A percentile compares a stretch with the other conserved stretches of the same genome.
phyloP scores from a whole-genome alignment of 2,797 vertebrate genomes.

The Avahi laniger region DNA sequence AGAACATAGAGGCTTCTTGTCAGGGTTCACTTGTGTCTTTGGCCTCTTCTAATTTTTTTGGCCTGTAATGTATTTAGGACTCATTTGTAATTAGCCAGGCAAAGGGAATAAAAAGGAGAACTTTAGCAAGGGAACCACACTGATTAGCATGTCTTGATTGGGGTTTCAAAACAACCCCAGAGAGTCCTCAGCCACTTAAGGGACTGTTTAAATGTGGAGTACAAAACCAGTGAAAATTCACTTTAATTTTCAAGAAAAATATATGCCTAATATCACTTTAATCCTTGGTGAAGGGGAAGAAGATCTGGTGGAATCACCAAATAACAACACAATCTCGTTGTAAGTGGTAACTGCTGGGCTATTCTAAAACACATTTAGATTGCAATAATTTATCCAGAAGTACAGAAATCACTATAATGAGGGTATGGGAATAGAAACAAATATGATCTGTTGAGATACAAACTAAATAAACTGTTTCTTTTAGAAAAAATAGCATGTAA shows the following conservation, averaged over 20 bases:
- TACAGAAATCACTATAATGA: not conserved
- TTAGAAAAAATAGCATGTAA: no score
- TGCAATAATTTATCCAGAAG: not conserved
- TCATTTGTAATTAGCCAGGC: conserved; percentile 32
- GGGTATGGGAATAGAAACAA: not conserved
- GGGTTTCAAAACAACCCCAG: not conserved
- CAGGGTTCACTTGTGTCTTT: not conserved
- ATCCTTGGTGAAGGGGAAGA: not conserved
- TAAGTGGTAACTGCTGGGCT: not conserved
- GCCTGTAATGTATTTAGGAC: not conserved
- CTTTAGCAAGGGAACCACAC: not conserved
- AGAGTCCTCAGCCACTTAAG: accelerated
- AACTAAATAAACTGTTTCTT: not conserved
- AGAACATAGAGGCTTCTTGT: conserved; percentile 22
- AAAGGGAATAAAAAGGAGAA: not conserved
- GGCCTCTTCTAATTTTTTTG: not conserved
- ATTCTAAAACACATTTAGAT: not conserved
- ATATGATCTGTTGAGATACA: not conserved
- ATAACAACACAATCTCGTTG: not conserved
- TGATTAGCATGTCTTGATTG: not conserved
- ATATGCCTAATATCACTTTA: not conserved
- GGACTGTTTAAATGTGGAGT: not conserved
- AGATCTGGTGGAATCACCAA: not conserved
- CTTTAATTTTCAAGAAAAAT: not conserved
- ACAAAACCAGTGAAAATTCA: not conserved